A percentile compares a stretch with the other conserved stretches of the same genome.
Conservation (phyloP, 2,888 invertebrate genomes). For the Cantharis lateralis region DNA sequence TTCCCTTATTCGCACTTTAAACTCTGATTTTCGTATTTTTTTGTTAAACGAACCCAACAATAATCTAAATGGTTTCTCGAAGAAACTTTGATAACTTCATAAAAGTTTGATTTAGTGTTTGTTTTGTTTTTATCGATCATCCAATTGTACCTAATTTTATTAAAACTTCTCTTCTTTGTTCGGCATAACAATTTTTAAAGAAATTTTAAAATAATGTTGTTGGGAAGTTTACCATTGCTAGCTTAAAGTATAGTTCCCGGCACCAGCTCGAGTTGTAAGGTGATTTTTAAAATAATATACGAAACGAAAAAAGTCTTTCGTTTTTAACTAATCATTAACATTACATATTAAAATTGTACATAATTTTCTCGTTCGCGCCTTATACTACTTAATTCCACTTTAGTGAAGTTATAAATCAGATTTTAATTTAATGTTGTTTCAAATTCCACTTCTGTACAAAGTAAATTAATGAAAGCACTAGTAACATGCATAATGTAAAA, state of each 20-base stretch:
- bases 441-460: neutral
- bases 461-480: neutral
- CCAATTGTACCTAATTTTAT: neutral
- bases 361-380: too few relatives aligned
- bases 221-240: neutral
- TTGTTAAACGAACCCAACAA: constrained; percentile 14
- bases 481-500: neutral
- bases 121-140: constrained; percentile 23
- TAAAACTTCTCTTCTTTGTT: neutral
- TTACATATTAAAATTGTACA: too few relatives aligned
- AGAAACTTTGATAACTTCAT: neutral
- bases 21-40: constrained; percentile 15
- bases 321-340: too few relatives aligned
- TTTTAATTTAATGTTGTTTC: neutral
- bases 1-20: constrained; percentile 15
- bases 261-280: too few relatives aligned
- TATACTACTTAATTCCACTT: too few relatives aligned
- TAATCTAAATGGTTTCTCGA: neutral
- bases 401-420: too few relatives aligned
- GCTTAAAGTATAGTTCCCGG: neutral
- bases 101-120: constrained; percentile 10
- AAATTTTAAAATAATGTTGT: neutral
- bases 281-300: too few relatives aligned
- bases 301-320: too few relatives aligned
- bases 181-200: neutral